Conservation (phyloP, 2,797 vertebrate genomes). For the Labeo calbasu region DNA sequence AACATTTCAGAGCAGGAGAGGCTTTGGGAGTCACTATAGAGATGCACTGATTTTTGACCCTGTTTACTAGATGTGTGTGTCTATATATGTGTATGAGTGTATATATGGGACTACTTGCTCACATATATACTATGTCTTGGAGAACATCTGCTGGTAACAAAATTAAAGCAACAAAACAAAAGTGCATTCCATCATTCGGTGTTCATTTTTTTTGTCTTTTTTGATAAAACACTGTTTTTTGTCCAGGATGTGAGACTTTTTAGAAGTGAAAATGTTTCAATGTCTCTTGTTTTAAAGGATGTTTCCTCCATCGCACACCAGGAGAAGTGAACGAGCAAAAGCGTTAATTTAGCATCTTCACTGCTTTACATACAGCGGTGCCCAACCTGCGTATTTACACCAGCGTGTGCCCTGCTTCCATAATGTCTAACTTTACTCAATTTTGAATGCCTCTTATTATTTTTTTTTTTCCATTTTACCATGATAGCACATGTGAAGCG, state of each 20-base stretch:
- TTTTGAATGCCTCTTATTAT: conserved; percentile 56
- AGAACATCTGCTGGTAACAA: conserved; percentile 52
- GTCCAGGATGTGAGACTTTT: conserved; percentile 23
- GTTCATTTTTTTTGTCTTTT: conserved; percentile 24
- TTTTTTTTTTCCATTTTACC: conserved; percentile 54
- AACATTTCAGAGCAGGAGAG: conserved; percentile 11
- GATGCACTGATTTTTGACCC: conserved; percentile 47
- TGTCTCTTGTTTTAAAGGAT: conserved; percentile 44
- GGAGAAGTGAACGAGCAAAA: conserved; percentile 64
- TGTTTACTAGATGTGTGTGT: conserved; percentile 50
- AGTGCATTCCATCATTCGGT: conserved; percentile 57
- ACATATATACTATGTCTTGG: conserved; percentile 46
- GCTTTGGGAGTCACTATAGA: conserved; percentile 1
- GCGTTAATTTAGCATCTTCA: conserved; percentile 73
- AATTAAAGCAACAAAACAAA: conserved; percentile 48
- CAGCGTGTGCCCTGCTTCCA: conserved; percentile 70
- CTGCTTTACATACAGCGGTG: conserved; percentile 68
- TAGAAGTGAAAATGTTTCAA: conserved; percentile 59
- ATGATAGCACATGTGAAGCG: conserved; percentile 65
- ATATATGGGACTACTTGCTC: conserved; percentile 29
- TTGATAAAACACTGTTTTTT: conserved; percentile 40
- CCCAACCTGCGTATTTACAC: conserved; percentile 77
- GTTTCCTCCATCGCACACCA: conserved; percentile 69
- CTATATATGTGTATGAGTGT: conserved; percentile 47
- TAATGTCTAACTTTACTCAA: not conserved